A percentile compares a stretch with the other conserved stretches of the same genome.
These are phyloP conservation scores for Heliconius erato DNA, from an alignment of 2,888 invertebrate species.

Conservation along the genomic window DNA sequence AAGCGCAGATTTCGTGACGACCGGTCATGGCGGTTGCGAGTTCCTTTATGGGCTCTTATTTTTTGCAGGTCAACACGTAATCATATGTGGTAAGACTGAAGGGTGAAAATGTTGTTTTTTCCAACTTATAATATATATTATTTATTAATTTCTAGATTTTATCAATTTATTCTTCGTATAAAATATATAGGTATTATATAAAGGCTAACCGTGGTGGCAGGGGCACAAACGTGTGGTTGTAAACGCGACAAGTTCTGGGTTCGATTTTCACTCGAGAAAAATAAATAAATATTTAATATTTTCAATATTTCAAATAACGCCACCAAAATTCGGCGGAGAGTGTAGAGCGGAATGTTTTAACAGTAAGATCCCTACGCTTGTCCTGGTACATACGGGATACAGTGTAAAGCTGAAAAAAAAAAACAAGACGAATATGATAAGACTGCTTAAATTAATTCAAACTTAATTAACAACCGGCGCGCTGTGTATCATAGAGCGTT, in stretches of 20 bases:
- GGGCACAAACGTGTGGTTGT: too few relatives aligned
- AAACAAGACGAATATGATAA: slow-evolving; percentile 16
- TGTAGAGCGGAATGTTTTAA: too few relatives aligned
- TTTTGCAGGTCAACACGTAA: slow-evolving; percentile 71
- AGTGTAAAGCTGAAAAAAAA: not conserved
- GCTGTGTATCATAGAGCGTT: slow-evolving; percentile 57
- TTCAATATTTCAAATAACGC: too few relatives aligned
- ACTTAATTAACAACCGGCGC: slow-evolving; percentile 67
- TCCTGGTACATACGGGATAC: too few relatives aligned
- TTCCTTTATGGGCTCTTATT: slow-evolving; percentile 69
- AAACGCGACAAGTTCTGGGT: too few relatives aligned
- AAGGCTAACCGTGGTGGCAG: too few relatives aligned
- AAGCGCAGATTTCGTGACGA: slow-evolving; percentile 80
- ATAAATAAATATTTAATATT: too few relatives aligned
- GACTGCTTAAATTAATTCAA: slow-evolving; percentile 51
- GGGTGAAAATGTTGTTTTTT: slow-evolving; percentile 2
- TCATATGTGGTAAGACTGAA: slow-evolving; percentile 30
- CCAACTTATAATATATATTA: not conserved
- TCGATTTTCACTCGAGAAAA: too few relatives aligned
- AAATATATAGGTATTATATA: not conserved
- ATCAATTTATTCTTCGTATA: not conserved
- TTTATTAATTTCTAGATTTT: not conserved
- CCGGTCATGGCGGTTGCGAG: slow-evolving; percentile 69
- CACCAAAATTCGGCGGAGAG: too few relatives aligned
- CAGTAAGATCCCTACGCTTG: too few relatives aligned